Evolutionary conservation across 2,113 vertebrate genomes (phyloP).

Genomic region (Rhinichthys klamathensis): DNA sequence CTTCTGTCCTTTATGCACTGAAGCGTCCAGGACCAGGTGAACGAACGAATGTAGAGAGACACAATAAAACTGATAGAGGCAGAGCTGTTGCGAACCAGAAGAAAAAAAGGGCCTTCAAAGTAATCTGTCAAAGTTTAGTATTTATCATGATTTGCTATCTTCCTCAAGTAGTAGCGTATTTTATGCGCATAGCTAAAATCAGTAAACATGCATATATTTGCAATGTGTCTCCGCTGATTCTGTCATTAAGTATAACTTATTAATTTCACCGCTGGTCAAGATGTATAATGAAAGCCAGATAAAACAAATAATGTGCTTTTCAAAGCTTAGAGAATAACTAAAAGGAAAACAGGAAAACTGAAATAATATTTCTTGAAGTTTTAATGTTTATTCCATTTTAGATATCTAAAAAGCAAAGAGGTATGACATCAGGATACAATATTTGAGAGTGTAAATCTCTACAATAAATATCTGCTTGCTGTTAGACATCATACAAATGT

Average conservation of each 20-base stretch:
- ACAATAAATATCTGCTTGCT: too few relatives aligned
- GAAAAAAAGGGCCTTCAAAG: background rate
- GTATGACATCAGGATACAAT: too few relatives aligned
- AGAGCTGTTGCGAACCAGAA: slow-evolving; percentile 21
- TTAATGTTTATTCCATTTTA: background rate
- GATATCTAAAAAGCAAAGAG: background rate
- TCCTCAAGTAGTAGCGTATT: background rate
- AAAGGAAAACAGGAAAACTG: background rate
- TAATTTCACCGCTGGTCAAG: slow-evolving; percentile 24
- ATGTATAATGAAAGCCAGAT: slow-evolving; percentile 23
- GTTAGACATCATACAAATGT: background rate
- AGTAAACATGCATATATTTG: background rate
- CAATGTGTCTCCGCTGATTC: background rate
- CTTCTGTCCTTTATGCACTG: slow-evolving; percentile 2
- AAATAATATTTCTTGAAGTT: background rate
- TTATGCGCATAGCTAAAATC: slow-evolving; percentile 5
- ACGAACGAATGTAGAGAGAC: background rate
- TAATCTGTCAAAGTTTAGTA: background rate
- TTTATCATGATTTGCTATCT: background rate
- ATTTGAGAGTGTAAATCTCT: too few relatives aligned
- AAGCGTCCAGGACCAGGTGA: background rate
- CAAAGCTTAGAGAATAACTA: background rate
- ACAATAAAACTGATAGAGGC: background rate
- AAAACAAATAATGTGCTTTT: background rate
- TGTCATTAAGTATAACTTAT: background rate